phyloP scores from a whole-genome alignment of 2,888 invertebrate species.

The Ophion ventricosus region DNA sequence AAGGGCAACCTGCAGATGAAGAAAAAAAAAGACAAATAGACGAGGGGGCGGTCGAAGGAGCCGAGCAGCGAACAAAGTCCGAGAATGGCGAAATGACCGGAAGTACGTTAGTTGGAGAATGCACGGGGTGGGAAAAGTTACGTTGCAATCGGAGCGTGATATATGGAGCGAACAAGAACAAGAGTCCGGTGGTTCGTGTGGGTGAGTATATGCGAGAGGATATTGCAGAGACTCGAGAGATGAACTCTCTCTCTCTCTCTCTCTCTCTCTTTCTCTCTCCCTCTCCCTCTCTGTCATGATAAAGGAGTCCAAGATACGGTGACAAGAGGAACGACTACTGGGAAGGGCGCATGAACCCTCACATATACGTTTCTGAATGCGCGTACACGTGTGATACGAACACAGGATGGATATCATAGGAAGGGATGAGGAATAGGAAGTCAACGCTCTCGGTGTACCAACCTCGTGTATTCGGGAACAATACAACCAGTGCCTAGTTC shows the following conservation, averaged over 20 bases:
- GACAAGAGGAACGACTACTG: constrained; percentile 46
- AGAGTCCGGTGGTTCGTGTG: constrained; percentile 26
- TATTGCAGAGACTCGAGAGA: constrained; percentile 36
- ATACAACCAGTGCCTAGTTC: constrained; percentile 66
- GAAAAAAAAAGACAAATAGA: background rate
- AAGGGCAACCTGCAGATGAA: background rate
- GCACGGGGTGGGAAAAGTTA: constrained; percentile 12
- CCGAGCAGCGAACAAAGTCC: background rate
- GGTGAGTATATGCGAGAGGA: constrained; percentile 28
- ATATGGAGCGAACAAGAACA: constrained; percentile 17
- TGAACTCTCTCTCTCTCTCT: constrained; percentile 34
- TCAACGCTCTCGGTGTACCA: constrained; percentile 58
- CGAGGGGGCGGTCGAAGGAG: background rate
- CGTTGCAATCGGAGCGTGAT: constrained; percentile 23
- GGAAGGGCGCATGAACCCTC: background rate
- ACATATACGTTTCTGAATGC: constrained; percentile 6
- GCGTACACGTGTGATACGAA: background rate
- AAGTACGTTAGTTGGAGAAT: constrained; percentile 44
- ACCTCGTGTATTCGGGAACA: constrained; percentile 63
- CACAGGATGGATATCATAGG: background rate
- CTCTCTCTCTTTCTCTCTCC: background rate
- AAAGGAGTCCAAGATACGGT: constrained; percentile 58
- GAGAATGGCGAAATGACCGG: constrained; percentile 37
- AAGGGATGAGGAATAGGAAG: constrained; percentile 50
- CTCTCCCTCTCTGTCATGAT: constrained; percentile 44